Base-by-base conservation (phyloP, 2,888 invertebrate genomes). In the Seira sanloemensis region DNA sequence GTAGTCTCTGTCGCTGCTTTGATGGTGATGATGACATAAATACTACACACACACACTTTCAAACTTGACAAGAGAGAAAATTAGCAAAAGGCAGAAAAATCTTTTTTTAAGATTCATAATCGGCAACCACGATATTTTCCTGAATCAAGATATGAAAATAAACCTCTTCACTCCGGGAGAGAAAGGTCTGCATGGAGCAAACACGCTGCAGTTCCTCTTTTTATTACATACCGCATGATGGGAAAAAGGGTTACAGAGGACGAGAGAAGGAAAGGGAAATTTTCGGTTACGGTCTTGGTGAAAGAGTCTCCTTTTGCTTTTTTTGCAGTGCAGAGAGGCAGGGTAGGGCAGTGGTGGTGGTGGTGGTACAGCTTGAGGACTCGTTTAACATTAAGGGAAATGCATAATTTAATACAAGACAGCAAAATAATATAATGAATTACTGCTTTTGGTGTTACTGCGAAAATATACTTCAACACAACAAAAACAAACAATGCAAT, bases 1-100 rank as follows among this genome's bases (percentile, higher is more conserved):
- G 66, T 26, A 71, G 76, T 76, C 65, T 71, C 54, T 68, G 68
- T 80, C 73, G 68, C 68, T 69, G 69, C 62, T 68, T 74, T 69
- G 71, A 69, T 58, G 67, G 69, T 62, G 16, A 62, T 23, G 62
- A 21, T 21, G 62, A 62, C 21, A 62, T 23, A 62, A 62, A 2
- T 9, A 68, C 82, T 68, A 82, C 76, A 75, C 80, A 62, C 62
- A 62, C 50, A 50, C n/a, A 50, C 37, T 37, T 37, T 37, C 19
- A 62, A 62, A 62, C 62, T 62, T 62, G 9, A 62, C 62, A 62
- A 71, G 27, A 23, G 50, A 77, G 37, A 75, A 24, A 83, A 83
- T 83, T 78, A 78, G 83, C 62, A 12, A 37, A 62, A 62, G n/a
- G 62, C 50, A 50, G n/a, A 50, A 50, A 50, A 50, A 50, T 50